phyloP scores from a whole-genome alignment of 2,797 vertebrate genomes.

The Coregonus sp. region DNA sequence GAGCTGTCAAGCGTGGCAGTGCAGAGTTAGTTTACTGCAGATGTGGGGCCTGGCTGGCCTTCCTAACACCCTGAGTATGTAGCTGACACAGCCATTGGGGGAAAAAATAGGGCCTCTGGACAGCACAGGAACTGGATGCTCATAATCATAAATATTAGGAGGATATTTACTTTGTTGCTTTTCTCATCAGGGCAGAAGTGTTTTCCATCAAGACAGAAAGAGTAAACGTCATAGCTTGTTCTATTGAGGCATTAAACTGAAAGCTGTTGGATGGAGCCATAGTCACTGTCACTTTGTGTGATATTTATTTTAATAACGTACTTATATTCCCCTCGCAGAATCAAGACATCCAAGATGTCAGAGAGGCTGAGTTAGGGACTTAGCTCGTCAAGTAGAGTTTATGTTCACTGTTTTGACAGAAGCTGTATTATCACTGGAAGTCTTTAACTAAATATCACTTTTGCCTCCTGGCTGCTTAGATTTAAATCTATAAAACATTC shows the following conservation, averaged over 20 bases:
- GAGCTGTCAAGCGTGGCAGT: constrained; percentile 16
- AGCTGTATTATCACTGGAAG: constrained; percentile 64
- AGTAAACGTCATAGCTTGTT: constrained; percentile 45
- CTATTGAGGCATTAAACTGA: constrained; percentile 37
- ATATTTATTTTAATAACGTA: constrained; percentile 42
- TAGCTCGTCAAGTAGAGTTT: constrained; percentile 42
- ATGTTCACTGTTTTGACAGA: constrained; percentile 57
- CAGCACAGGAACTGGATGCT: constrained; percentile 56
- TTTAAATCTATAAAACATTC: constrained; percentile 64
- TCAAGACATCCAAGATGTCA: constrained; percentile 35
- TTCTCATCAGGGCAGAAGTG: constrained; percentile 54
- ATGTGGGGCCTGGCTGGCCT: constrained; percentile 35
- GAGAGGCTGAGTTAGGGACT: constrained; percentile 30
- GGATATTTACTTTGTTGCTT: constrained; percentile 58
- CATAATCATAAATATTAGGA: constrained; percentile 66
- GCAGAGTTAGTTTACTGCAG: constrained; percentile 29
- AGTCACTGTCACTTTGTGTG: constrained; percentile 23
- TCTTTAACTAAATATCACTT: constrained; percentile 60
- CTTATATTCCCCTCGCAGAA: constrained; percentile 22
- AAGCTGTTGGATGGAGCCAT: constrained; percentile 42
- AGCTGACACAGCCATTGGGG: constrained; percentile 48
- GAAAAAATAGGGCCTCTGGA: constrained; percentile 52
- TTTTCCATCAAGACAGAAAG: constrained; percentile 21
- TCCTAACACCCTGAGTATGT: constrained; percentile 34
- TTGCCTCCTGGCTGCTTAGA: constrained; percentile 51